Evolutionary conservation across 2,797 vertebrate species (phyloP), one percentile per base, ranked within the genome.

Genomic region (Fistularia tabacaria): DNA sequence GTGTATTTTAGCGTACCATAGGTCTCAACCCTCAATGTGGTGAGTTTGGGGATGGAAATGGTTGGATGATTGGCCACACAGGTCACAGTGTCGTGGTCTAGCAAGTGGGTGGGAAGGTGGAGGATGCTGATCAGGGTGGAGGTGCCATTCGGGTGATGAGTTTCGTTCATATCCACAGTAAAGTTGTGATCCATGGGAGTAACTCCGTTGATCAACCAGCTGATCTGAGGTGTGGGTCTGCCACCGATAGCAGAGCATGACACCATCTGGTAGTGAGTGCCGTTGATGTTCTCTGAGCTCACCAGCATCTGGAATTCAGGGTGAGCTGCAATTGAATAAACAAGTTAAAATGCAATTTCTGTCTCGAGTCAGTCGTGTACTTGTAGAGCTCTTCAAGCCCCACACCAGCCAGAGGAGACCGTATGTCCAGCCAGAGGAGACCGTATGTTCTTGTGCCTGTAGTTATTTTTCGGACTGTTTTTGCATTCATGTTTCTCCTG

Each of bases 31-130:
- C 48, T 58, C 54, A 64, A 78, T 40, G 76, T 62, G 57, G 61
- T 66, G 64, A 61, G 60, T 9, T 39, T 43, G 6, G 76, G 81
- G 43, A 61, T 40, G 39, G 74, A 54, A 54, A 90, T 69, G 51
- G 87, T 66, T 4, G 52, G 73, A 68, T 91, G 91, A 43, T 67
- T 41, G 46, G 91, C 74, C 39, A 77, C 61, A 13, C 90, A 92
- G 53, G 71, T 82, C 46, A 90, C 77, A 6, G 40, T 74, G 47
- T 85, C 84, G 13, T 88, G 71, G 0, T 88, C 80, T 64, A 87
- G 88, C 14, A 88, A 65, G 60, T 74, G 80, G 47, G 90, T 81
- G 47, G 91, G 87, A 64, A 91, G 88, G 38, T 39, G 79, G 9
- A 91, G 86, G 46, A 69, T 2, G 72, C 88, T 89, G 72, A 48